A percentile compares a stretch with the other conserved stretches of the same genome.
phyloP scores from a whole-genome alignment of 2,797 vertebrate species.

The Brachymystax lenok region DNA sequence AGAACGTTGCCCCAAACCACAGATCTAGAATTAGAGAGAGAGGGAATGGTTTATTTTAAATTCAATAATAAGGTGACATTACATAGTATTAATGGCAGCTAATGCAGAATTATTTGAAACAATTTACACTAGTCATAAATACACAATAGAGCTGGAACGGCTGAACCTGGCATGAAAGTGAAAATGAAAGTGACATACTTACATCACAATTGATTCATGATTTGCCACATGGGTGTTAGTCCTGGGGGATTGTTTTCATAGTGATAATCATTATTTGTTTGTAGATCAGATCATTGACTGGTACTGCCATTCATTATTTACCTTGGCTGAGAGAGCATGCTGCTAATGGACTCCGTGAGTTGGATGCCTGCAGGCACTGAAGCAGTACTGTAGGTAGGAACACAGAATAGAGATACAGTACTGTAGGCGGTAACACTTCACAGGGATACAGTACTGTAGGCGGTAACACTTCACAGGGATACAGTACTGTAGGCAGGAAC shows the following conservation, averaged over 20 bases:
- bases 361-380: background rate
- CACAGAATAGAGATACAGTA: no score
- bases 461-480: no score
- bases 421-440: no score
- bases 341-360: background rate
- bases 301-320: background rate
- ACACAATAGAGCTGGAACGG: background rate
- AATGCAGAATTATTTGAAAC: no score
- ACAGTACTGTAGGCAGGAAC: no score
- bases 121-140: no score
- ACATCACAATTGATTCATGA: background rate
- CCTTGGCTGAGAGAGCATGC: background rate
- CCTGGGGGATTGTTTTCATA: background rate
- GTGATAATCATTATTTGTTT: background rate
- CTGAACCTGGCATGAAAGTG: background rate
- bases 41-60: no score
- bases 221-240: background rate
- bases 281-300: background rate
- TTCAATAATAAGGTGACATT: no score
- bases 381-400: background rate
- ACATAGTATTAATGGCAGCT: no score
- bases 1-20: background rate
- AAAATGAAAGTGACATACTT: background rate
- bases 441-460: background rate
- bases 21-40: background rate